Percentiles rank a stretch among this genome's conserved stretches.
Evolutionary conservation across 2,888 invertebrate genomes (phyloP).

Genomic region (Crioceris asparagi): DNA sequence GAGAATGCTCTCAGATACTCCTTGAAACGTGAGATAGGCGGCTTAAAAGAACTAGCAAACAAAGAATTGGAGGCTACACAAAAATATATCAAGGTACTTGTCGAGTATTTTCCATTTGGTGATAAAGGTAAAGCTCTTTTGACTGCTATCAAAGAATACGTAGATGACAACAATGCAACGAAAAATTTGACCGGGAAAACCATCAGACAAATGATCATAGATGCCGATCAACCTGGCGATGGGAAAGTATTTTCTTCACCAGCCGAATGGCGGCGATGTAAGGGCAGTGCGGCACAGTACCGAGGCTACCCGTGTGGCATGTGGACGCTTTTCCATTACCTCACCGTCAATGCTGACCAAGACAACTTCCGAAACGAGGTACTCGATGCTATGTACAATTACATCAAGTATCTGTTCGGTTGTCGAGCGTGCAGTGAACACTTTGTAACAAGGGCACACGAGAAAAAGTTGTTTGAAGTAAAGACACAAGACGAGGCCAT

Average conservation of each 20-base stretch:
- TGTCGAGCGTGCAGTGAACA: conserved; percentile 85
- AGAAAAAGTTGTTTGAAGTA: conserved; percentile 58
- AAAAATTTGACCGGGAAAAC: conserved; percentile 51
- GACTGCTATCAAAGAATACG: conserved; percentile 47
- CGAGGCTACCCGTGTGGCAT: conserved; percentile 91
- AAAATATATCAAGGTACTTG: conserved; percentile 59
- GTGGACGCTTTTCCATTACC: conserved; percentile 89
- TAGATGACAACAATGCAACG: conserved; percentile 41
- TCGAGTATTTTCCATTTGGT: conserved; percentile 70
- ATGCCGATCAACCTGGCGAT: conserved; percentile 41
- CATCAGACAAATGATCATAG: conserved; percentile 45
- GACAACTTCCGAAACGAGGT: conserved; percentile 42
- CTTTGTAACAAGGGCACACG: conserved; percentile 75
- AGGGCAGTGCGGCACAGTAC: conserved; percentile 60
- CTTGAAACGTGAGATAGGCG: conserved; percentile 72
- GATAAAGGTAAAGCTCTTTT: conserved; percentile 55
- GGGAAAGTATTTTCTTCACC: conserved; percentile 47
- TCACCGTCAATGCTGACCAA: conserved; percentile 68
- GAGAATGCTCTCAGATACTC: conserved; percentile 69
- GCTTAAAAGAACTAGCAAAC: conserved; percentile 55
- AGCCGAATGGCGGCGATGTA: conserved; percentile 67
- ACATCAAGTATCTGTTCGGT: conserved; percentile 86
- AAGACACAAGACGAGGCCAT: conserved; percentile 63
- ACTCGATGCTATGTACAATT: conserved; percentile 74
- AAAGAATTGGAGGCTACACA: conserved; percentile 64